phyloP scores from a whole-genome alignment of 2,888 invertebrate genomes.

The Sphinx pinastri region DNA sequence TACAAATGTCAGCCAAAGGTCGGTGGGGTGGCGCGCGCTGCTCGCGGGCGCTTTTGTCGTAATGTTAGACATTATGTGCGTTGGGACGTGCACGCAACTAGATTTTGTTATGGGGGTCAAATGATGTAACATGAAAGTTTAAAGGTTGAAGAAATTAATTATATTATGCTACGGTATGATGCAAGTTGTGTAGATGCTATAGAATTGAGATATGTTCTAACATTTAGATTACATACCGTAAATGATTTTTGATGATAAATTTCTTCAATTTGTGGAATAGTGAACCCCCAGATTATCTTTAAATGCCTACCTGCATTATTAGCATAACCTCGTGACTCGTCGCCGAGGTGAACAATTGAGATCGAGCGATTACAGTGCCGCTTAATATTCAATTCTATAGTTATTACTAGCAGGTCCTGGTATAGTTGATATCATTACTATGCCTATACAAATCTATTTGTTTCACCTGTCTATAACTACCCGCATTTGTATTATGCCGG shows the following conservation, averaged over 20 bases:
- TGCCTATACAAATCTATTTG: not conserved
- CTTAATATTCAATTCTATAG: slow-evolving; percentile 41
- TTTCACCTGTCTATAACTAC: not conserved
- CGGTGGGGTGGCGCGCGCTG: slow-evolving; percentile 43
- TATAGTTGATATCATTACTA: slow-evolving; percentile 35
- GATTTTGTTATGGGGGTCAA: slow-evolving; percentile 31
- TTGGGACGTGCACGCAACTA: slow-evolving; percentile 8
- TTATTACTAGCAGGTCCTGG: slow-evolving; percentile 39
- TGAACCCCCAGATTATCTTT: not conserved
- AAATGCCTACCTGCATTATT: slow-evolving; percentile 38
- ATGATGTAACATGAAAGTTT: slow-evolving; percentile 19
- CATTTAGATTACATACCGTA: too few species aligned
- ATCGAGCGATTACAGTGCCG: slow-evolving; percentile 47
- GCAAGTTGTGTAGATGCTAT: not conserved
- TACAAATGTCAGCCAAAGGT: slow-evolving; percentile 77
- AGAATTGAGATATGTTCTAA: not conserved
- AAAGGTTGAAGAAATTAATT: not conserved
- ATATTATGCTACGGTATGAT: not conserved
- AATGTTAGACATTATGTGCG: slow-evolving; percentile 28
- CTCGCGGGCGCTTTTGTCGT: slow-evolving; percentile 48
- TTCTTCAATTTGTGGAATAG: not conserved
- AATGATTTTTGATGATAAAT: too few species aligned
- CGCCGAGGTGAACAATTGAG: slow-evolving; percentile 49
- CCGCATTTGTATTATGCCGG: not conserved
- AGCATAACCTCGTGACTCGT: slow-evolving; percentile 59